Evolutionary conservation across 2,888 invertebrate species (phyloP), one percentile per base, ranked within the genome.

Genomic region (Lithophane semibrunnea): DNA sequence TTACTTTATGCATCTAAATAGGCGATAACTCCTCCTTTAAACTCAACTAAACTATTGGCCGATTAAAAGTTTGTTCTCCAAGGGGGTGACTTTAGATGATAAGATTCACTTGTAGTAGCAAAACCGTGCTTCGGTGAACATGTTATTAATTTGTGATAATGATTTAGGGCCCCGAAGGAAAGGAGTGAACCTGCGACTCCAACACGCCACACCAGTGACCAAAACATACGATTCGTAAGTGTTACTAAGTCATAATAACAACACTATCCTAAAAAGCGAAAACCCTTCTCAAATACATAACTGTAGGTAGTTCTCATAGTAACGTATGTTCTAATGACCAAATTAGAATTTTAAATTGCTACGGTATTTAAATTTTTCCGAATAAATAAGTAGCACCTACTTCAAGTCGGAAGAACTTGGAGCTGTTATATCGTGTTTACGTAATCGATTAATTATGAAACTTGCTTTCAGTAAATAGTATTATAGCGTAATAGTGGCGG

Each of bases 211-310:
- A 29, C 81, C 37, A 86, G 79, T 54, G 89, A 88, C 52, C 84
- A 87, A 52, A 88, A 88, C 44, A 82, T 88, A 60, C 83, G 88
- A 87, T 86, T 90, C 72, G 91, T 91, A 87, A 87, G 91, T 90
- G 12, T 68, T 49, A 60, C 21, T 13, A 47, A 76, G 0, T 56
- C 42, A 42, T 63, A 7, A 42, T 29, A n/a, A 49, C 37, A 65
- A 66, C 24, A 47, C 12, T 24, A 29, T 42, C 21, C 21, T 63
- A 42, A 42, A 13, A 29, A 61, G 44, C 16, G 13, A 29, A 69
- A 65, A 56, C 54, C 16, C 10, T 37, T 52, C 18, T 47, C 13
- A 60, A 58, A 42, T 52, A 67, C n/a, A 52, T 52, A 47, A 67
- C 49, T 49, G 13, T 54, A 78, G 21, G 13, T 37, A 60, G 52